Evolutionary conservation across 2,797 vertebrate genomes (phyloP), one percentile per base, ranked within the genome.

Genomic region (Gadopsis bispinosus): DNA sequence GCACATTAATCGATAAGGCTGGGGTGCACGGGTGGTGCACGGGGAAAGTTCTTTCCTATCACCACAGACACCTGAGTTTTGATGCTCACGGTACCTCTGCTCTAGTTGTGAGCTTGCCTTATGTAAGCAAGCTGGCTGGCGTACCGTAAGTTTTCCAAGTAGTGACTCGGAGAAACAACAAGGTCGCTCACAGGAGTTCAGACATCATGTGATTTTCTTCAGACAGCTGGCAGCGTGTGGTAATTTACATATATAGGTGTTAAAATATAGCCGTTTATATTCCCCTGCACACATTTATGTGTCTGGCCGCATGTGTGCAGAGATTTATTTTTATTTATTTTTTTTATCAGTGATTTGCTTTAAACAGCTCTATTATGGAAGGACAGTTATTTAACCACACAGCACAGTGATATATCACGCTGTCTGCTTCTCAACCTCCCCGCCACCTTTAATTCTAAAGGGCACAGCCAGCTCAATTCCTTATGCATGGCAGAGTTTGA

Each of bases 301-400:
- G 62, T 16, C 45, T 33, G 51, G 31, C 43, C 72, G 59, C 37
- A 16, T 33, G 59, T 64, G n/a, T 61, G 54, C 31, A 51, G 37
- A 64, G n/a, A 69, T 55, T 64, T 56, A 31, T 80, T 47, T 31
- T 33, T 59, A 39, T 39, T 10, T 10, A 9, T 69, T 62, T 69
- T 63, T 68, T 55, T 60, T 56, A 37, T 72, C 73, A 33, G 63
- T 35, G 61, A 26, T 73, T 80, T 69, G 26, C 59, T 68, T 81
- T 76, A 48, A 84, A 68, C 75, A 81, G 80, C 86, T 83, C 65
- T 80, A 81, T 90, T 90, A 86, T 77, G 69, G 72, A 64, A 47
- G 68, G 73, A 61, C 59, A 63, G 86, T 90, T 86, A 90, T 92
- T 93, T 90, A 92, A 86, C 77, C 77, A 73, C 80, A 83, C 54